Percentiles rank a stretch among this genome's conserved stretches.
Evolutionary conservation across 2,113 vertebrate genomes (phyloP).

Genomic region (Melierax canorus): DNA sequence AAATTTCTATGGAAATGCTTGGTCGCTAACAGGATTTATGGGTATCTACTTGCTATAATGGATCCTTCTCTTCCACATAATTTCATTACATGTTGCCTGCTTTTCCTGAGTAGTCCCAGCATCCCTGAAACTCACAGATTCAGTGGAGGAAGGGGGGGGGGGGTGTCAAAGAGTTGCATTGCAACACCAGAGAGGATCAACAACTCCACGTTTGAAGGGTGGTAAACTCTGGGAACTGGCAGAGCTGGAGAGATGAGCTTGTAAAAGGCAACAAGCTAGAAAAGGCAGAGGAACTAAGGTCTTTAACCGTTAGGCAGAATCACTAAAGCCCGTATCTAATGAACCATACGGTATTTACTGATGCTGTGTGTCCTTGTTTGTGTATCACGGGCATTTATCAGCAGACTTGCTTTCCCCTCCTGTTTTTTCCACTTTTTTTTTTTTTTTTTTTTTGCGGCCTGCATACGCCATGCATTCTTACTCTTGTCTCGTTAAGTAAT

Average conservation of each 20-base stretch:
- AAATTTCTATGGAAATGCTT: background rate
- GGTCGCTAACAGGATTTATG: background rate
- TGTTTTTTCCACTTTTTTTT: background rate
- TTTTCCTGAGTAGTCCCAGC: background rate
- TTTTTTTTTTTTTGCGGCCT: background rate
- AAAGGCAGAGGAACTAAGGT: background rate
- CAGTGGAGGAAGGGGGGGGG: background rate
- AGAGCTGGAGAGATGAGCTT: background rate
- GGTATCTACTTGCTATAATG: background rate
- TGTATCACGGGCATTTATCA: background rate
- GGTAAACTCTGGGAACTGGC: background rate
- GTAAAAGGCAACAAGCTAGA: background rate
- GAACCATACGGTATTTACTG: background rate
- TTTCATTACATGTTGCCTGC: background rate
- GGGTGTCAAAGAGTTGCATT: background rate
- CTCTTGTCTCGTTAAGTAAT: background rate
- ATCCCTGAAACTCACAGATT: background rate
- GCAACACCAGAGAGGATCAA: background rate
- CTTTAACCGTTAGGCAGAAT: background rate
- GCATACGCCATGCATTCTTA: background rate
- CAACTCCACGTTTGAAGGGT: background rate
- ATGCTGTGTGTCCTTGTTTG: background rate
- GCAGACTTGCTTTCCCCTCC: background rate
- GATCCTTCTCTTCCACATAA: constrained; percentile 22
- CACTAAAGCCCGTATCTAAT: background rate